These are phyloP conservation scores for Eulemur coronatus DNA, from an alignment of 2,797 vertebrate species.

Conservation along the genomic window DNA sequence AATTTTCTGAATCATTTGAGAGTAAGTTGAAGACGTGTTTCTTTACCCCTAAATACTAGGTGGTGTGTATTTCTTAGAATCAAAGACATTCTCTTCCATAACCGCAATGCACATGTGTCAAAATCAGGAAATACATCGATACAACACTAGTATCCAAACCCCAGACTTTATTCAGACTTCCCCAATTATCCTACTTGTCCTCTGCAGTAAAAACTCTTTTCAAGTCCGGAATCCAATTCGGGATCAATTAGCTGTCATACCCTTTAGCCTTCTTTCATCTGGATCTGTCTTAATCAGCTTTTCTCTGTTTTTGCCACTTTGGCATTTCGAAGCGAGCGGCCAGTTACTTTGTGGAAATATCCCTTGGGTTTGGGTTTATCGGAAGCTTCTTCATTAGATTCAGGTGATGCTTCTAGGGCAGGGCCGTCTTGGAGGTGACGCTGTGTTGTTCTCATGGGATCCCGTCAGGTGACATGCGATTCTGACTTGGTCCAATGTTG, in stretches of 20 bases:
- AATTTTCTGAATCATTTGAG: background rate
- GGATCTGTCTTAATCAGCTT: too few relatives aligned
- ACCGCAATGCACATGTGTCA: background rate
- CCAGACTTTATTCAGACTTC: background rate
- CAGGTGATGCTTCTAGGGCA: fast-evolving
- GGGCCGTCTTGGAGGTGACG: background rate
- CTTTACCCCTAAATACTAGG: background rate
- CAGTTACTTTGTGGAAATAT: background rate
- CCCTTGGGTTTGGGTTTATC: background rate
- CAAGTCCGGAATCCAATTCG: background rate
- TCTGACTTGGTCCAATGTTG: background rate
- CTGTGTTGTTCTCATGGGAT: background rate
- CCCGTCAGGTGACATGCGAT: too few relatives aligned
- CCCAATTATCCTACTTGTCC: background rate
- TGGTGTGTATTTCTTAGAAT: background rate
- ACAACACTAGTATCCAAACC: background rate
- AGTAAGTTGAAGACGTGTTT: background rate
- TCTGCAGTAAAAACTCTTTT: too few relatives aligned
- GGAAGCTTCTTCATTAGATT: background rate
- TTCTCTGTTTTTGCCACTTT: background rate
- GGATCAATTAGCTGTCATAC: background rate
- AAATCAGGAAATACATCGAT: background rate
- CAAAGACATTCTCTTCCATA: background rate
- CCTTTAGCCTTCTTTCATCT: background rate
- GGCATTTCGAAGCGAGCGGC: background rate